These are phyloP conservation scores for Seriola rivoliana DNA, from an alignment of 2,113 vertebrate genomes.

Conservation along the genomic window DNA sequence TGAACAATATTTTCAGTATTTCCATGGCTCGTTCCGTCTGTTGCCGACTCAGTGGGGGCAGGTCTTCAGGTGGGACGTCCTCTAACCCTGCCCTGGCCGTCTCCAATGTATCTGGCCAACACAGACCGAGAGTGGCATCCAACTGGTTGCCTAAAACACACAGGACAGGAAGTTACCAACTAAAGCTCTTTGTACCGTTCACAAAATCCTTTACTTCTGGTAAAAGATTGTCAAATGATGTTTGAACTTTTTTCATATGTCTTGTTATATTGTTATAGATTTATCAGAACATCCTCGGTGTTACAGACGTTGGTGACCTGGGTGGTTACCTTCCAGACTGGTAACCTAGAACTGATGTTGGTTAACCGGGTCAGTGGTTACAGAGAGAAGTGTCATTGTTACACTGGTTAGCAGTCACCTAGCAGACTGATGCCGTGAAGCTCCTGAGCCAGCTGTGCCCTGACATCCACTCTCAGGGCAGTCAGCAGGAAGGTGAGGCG, in stretches of 20 bases:
- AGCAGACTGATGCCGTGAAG: constrained; percentile 89
- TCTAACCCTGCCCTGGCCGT: constrained; percentile 74
- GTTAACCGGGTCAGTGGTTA: background rate
- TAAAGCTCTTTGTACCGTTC: background rate
- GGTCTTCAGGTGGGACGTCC: constrained; percentile 48
- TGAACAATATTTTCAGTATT: constrained; percentile 96
- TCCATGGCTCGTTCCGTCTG: constrained; percentile 92
- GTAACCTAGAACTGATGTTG: background rate
- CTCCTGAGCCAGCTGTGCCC: constrained; percentile 89
- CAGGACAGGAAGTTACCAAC: background rate
- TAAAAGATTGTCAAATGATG: background rate
- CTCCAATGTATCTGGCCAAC: constrained; percentile 87
- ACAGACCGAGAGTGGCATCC: constrained; percentile 86
- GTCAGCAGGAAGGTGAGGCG: constrained; percentile 93
- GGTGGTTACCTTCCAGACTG: background rate
- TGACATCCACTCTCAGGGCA: constrained; percentile 87
- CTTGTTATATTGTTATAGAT: background rate
- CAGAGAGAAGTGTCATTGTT: background rate
- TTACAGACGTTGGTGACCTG: background rate
- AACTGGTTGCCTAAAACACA: constrained; percentile 85
- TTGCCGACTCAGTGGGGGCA: constrained; percentile 86
- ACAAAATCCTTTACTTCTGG: background rate
- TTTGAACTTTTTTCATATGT: background rate
- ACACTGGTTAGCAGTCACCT: constrained; percentile 75
- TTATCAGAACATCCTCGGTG: background rate